A percentile compares a stretch with the other conserved stretches of the same genome.
phyloP scores from a whole-genome alignment of 1,140 invertebrate species.

The Centruroides sculpturatus region DNA sequence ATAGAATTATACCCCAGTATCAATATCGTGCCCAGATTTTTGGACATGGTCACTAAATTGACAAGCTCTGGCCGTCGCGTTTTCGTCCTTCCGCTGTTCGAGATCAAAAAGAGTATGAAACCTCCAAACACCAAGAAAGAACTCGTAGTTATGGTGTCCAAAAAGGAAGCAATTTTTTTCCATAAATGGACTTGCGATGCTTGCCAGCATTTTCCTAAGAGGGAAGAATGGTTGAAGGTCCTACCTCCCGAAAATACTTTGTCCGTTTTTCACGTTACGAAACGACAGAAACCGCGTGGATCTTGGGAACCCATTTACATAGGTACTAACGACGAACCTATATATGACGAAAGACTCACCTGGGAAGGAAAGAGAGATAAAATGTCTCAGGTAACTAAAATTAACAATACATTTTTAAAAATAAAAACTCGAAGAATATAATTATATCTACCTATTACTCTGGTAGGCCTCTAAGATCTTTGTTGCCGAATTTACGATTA shows the following conservation, averaged over 20 bases:
- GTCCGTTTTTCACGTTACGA: slow-evolving; percentile 68
- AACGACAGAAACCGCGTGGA: slow-evolving; percentile 57
- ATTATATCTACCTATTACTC: too few relatives aligned
- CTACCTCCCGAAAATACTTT: slow-evolving; percentile 39
- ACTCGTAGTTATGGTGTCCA: slow-evolving; percentile 35
- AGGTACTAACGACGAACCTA: slow-evolving; percentile 57
- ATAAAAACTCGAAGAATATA: too few relatives aligned
- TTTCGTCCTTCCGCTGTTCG: slow-evolving; percentile 65
- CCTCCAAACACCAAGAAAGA: slow-evolving; percentile 57
- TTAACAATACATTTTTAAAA: too few relatives aligned
- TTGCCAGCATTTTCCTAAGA: slow-evolving; percentile 71
- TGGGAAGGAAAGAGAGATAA: slow-evolving; percentile 75
- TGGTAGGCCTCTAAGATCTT: too few relatives aligned
- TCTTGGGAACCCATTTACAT: slow-evolving; percentile 73
- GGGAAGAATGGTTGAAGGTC: slow-evolving; percentile 47
- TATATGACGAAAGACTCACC: slow-evolving; percentile 59
- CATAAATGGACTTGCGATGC: slow-evolving; percentile 76
- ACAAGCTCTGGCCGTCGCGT: slow-evolving; percentile 28
- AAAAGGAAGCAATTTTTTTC: slow-evolving; percentile 58
- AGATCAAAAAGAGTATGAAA: slow-evolving; percentile 48
- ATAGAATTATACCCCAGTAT: slow-evolving; percentile 24
- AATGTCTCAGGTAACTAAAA: slow-evolving; percentile 59
- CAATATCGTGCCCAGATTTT: slow-evolving; percentile 17
- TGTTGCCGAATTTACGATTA: too few relatives aligned
- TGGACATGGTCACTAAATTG: slow-evolving; percentile 1